Percentiles rank a stretch among this genome's conserved stretches.
Evolutionary conservation across 2,888 invertebrate genomes (phyloP).

Genomic region (Nomada hirtipes): DNA sequence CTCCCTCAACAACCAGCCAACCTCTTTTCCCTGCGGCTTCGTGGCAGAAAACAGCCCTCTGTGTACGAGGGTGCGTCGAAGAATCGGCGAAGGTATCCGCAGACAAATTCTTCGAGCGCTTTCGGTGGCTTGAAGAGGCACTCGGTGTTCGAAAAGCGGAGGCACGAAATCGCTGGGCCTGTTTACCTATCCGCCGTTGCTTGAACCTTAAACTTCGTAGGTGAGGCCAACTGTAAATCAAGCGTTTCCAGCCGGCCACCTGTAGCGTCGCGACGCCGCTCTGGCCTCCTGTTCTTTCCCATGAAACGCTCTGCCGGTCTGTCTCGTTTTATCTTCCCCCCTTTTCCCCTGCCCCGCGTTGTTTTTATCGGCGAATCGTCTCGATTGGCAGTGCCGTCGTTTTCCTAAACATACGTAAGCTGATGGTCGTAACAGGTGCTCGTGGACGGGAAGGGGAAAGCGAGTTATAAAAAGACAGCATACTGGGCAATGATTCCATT

Average conservation of each 20-base stretch:
- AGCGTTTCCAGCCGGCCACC: slow-evolving; percentile 79
- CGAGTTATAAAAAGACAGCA: background rate
- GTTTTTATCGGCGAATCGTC: background rate
- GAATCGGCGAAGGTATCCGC: slow-evolving; percentile 1
- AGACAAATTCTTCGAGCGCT: slow-evolving; percentile 51
- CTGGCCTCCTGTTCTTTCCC: slow-evolving; percentile 13
- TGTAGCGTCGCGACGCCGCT: slow-evolving; percentile 70
- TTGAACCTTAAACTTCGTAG: slow-evolving; percentile 76
- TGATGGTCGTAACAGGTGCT: slow-evolving; percentile 10
- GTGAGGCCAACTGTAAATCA: slow-evolving; percentile 79
- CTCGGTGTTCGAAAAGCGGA: slow-evolving; percentile 49
- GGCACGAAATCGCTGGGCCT: slow-evolving; percentile 60
- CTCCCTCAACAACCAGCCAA: slow-evolving; percentile 35
- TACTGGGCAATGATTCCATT: slow-evolving; percentile 10
- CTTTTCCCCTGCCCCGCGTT: background rate
- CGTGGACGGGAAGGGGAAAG: background rate
- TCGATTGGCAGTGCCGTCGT: background rate
- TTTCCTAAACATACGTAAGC: slow-evolving; percentile 1
- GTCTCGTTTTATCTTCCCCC: background rate
- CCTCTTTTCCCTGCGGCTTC: slow-evolving; percentile 6
- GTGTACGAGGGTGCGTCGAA: background rate
- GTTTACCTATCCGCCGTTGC: slow-evolving; percentile 69
- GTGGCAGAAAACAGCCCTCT: background rate
- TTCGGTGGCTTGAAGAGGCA: slow-evolving; percentile 43
- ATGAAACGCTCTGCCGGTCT: slow-evolving; percentile 7